Evolutionary conservation across 2,797 vertebrate genomes (phyloP).

Genomic region (Amazona finschi): DNA sequence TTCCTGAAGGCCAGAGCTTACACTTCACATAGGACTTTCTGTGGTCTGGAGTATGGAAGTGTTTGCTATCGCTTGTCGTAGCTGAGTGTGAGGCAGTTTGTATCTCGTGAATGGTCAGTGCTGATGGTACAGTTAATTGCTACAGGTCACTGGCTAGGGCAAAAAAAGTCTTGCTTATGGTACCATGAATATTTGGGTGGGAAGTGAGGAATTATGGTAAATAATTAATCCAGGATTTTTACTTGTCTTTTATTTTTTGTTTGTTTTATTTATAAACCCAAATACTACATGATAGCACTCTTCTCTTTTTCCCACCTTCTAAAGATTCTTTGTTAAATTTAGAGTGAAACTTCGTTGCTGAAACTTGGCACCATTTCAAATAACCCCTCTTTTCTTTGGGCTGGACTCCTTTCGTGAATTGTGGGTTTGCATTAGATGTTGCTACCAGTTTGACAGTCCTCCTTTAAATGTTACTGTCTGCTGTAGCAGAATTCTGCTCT

Average conservation of each 20-base stretch:
- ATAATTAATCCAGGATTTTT: background rate
- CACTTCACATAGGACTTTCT: background rate
- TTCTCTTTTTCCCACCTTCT: background rate
- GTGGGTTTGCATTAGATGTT: background rate
- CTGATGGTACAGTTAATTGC: background rate
- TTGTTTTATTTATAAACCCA: background rate
- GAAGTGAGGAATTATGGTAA: background rate
- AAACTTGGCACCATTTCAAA: background rate
- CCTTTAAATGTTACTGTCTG: background rate
- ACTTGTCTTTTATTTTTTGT: background rate
- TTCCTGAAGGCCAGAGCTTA: background rate
- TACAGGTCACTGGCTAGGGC: background rate
- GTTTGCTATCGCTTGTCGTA: background rate
- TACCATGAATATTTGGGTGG: background rate
- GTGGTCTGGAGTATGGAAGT: background rate
- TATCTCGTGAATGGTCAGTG: background rate
- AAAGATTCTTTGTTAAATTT: background rate
- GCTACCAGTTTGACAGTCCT: background rate
- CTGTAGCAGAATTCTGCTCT: background rate
- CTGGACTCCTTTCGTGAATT: background rate
- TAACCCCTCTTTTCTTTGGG: background rate
- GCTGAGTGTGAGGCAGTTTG: background rate
- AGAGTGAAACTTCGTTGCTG: background rate
- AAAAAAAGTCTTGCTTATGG: background rate
- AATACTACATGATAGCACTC: background rate